Percentiles rank a stretch among this genome's conserved stretches.
phyloP scores from a whole-genome alignment of 1,140 invertebrate genomes.

The Subanguina moxae region DNA sequence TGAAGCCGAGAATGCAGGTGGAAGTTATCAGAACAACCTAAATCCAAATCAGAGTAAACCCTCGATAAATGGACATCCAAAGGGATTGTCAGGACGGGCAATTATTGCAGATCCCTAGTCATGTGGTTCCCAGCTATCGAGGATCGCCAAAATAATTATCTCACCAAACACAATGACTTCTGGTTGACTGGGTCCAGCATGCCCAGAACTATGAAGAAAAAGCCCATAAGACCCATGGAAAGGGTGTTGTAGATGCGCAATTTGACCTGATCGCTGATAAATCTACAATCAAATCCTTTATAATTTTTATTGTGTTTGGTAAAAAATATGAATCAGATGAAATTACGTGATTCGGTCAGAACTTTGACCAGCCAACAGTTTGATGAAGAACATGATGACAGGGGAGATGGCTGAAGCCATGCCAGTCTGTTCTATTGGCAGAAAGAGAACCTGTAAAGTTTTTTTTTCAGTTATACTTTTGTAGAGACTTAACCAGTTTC shows the following conservation, averaged over 20 bases:
- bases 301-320: too few relatives aligned
- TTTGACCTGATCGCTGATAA: slow-evolving; percentile 38
- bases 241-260: slow-evolving; percentile 47
- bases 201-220: slow-evolving; percentile 49
- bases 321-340: neutral
- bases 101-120: too few relatives aligned
- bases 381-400: slow-evolving; percentile 54
- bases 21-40: slow-evolving; percentile 41
- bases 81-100: too few relatives aligned
- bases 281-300: slow-evolving; percentile 22
- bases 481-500: too few relatives aligned
- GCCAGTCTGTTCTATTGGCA: slow-evolving; percentile 50
- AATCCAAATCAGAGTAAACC: slow-evolving; percentile 6
- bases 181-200: slow-evolving; percentile 42
- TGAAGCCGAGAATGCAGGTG: slow-evolving; percentile 47
- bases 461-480: too few relatives aligned
- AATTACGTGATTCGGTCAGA: slow-evolving; percentile 40
- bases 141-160: neutral
- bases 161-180: slow-evolving; percentile 37
- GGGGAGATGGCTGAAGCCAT: slow-evolving; percentile 53
- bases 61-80: too few relatives aligned
- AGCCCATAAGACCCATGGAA: slow-evolving; percentile 47
- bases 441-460: slow-evolving; percentile 37
- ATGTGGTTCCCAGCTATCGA: too few relatives aligned
- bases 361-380: slow-evolving; percentile 44